phyloP scores from a whole-genome alignment of 35 echinoderm and acorn worm species.

The Heliocidaris erythrogramma region DNA sequence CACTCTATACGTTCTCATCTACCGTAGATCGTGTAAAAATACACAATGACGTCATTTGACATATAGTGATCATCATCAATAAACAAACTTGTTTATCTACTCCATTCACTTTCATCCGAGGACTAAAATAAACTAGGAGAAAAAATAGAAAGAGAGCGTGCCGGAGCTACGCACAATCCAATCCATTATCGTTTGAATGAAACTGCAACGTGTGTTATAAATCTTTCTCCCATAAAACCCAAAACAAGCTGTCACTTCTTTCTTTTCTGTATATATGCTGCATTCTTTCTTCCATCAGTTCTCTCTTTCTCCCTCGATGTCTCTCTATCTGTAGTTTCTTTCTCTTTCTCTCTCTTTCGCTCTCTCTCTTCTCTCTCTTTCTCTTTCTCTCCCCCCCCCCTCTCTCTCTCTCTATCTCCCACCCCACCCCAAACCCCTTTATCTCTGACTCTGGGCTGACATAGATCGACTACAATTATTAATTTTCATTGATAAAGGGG shows the following conservation, averaged over 20 bases:
- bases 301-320: background rate
- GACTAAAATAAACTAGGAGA: background rate
- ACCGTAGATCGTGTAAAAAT: background rate
- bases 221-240: no score
- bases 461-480: no score
- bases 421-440: no score
- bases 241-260: background rate
- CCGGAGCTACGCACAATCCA: background rate
- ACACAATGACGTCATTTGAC: background rate
- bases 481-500: no score
- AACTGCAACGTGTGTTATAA: background rate
- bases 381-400: background rate
- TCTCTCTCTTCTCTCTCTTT: background rate
- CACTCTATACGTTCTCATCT: background rate
- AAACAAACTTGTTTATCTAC: background rate
- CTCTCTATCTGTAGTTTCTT: background rate
- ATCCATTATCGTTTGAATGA: background rate
- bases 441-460: no score
- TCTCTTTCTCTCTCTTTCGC: background rate
- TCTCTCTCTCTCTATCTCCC: background rate
- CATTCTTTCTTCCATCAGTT: background rate
- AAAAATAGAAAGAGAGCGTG: background rate
- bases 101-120: background rate
- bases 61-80: background rate
- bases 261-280: background rate